Percentiles rank a stretch among this genome's conserved stretches.
Evolutionary conservation across 2,888 invertebrate genomes (phyloP).

Genomic region (Sclerodermus sp.): DNA sequence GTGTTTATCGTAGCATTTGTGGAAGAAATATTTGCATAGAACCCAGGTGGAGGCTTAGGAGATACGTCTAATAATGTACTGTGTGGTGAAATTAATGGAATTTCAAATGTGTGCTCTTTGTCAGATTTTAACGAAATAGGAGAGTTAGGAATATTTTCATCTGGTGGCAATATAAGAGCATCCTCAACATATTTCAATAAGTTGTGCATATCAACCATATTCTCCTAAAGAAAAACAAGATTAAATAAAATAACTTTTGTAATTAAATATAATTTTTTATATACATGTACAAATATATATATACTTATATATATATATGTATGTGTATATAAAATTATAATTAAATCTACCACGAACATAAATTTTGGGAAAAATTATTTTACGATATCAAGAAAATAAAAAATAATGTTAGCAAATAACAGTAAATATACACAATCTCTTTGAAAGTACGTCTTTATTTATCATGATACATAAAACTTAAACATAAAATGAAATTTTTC

Average conservation of each 20-base stretch:
- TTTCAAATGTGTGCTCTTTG: constrained; percentile 3
- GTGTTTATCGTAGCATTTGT: neutral
- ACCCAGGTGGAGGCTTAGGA: constrained; percentile 1
- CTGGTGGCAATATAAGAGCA: constrained; percentile 8
- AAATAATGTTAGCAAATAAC: no score
- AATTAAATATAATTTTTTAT: neutral
- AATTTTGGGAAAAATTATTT: constrained; percentile 36
- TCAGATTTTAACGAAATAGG: neutral
- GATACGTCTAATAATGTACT: constrained; percentile 4
- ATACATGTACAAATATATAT: no score
- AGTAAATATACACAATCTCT: no score
- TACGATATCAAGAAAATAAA: no score
- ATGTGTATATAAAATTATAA: neutral
- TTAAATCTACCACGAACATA: neutral
- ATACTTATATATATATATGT: no score
- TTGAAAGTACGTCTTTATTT: no score
- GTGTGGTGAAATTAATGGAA: constrained; percentile 12
- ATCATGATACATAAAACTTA: no score
- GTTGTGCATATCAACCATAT: constrained; percentile 26
- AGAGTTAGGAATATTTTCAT: constrained; percentile 1
- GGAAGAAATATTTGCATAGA: neutral
- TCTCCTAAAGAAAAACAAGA: constrained; percentile 18
- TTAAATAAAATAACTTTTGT: constrained; percentile 17
- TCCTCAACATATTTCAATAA: constrained; percentile 23
- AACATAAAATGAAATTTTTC: no score